These are phyloP conservation scores for Leucophora obtusa DNA, from an alignment of 2,888 invertebrate genomes.

Conservation along the genomic window DNA sequence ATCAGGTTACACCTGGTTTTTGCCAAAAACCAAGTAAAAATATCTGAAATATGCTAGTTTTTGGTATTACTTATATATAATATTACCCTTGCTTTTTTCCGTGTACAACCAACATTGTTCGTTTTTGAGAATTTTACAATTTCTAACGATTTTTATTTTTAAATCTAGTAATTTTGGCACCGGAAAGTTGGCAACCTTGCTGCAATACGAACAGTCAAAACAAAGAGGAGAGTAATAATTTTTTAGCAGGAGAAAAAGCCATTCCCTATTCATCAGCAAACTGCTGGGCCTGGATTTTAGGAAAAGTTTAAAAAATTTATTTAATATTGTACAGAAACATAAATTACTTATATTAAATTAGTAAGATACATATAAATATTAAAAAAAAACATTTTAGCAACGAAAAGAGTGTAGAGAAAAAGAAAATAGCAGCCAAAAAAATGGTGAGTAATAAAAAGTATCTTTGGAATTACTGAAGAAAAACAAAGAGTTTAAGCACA, in stretches of 20 bases:
- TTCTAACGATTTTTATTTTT: no score
- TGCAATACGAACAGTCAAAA: slow-evolving; percentile 38
- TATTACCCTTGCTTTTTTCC: no score
- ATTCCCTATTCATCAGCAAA: slow-evolving; percentile 54
- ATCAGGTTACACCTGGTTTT: no score
- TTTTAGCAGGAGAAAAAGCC: slow-evolving; percentile 21
- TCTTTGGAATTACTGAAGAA: slow-evolving; percentile 17
- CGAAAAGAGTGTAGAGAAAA: slow-evolving; percentile 8
- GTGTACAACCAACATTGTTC: no score
- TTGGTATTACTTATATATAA: no score
- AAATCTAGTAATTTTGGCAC: no score
- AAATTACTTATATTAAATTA: no score
- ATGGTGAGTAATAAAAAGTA: slow-evolving; percentile 62
- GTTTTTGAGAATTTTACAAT: no score
- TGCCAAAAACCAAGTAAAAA: no score
- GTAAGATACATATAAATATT: neutral
- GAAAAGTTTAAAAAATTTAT: slow-evolving; percentile 22
- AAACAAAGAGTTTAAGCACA: slow-evolving; percentile 2
- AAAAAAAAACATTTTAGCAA: slow-evolving; percentile 14
- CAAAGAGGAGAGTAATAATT: slow-evolving; percentile 15
- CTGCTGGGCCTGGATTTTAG: slow-evolving; percentile 24
- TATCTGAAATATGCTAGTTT: no score
- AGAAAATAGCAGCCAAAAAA: slow-evolving; percentile 37
- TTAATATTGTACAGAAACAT: neutral
- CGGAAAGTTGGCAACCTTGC: no score